phyloP scores from a whole-genome alignment of 1,140 invertebrate species.

The Hyposmocoma kahamanoa region DNA sequence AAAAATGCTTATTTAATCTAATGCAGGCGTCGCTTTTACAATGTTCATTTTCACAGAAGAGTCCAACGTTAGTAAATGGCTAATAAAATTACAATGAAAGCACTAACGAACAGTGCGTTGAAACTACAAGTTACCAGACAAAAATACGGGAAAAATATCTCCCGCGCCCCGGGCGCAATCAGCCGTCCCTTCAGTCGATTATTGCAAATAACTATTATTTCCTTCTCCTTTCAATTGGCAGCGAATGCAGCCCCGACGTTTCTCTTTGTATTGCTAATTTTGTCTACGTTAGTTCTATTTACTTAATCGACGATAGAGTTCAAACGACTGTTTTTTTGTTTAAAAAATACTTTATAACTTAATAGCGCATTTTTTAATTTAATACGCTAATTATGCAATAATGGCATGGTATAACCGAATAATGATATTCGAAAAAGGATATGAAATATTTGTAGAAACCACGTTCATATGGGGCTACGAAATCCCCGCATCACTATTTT shows the following conservation, averaged over 20 bases:
- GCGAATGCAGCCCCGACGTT: constrained; percentile 43
- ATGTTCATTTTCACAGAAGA: no score
- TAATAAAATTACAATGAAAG: constrained; percentile 13
- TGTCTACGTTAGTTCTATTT: constrained; percentile 37
- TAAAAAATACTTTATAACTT: no score
- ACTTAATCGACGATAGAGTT: no score
- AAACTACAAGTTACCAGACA: constrained; percentile 36
- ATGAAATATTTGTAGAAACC: constrained; percentile 18
- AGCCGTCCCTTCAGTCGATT: constrained; percentile 67
- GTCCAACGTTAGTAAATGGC: no score
- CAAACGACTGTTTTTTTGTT: no score
- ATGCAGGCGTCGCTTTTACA: no score
- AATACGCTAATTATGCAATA: no score
- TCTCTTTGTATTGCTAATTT: constrained; percentile 71
- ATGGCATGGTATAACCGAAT: no score
- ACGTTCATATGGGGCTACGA: constrained; percentile 29
- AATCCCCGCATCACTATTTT: constrained; percentile 39
- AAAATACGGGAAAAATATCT: constrained; percentile 53
- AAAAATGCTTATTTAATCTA: no score
- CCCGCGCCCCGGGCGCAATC: constrained; percentile 59
- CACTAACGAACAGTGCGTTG: constrained; percentile 16
- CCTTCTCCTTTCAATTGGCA: constrained; percentile 66
- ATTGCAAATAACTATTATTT: constrained; percentile 73
- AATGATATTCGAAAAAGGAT: no score
- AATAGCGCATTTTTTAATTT: no score